Evolutionary conservation across 2,113 vertebrate genomes (phyloP).

Genomic region (Clupea harengus): DNA sequence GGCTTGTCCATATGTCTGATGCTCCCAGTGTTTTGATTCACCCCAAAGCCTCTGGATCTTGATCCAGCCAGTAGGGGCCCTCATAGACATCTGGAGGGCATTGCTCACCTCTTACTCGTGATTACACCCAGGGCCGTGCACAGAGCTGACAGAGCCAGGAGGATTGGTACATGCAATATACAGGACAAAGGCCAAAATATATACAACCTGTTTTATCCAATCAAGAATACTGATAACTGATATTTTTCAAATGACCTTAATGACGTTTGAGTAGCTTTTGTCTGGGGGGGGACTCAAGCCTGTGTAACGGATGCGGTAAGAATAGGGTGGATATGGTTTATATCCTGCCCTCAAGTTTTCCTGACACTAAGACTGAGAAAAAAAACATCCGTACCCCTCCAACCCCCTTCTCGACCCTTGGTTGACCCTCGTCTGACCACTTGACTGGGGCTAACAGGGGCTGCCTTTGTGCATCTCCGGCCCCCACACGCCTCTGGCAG

Average conservation of each 20-base stretch:
- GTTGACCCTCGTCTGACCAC: constrained; percentile 45
- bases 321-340: background rate
- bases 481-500: constrained; percentile 44
- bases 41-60: background rate
- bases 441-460: constrained; percentile 51
- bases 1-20: constrained; percentile 48
- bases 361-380: background rate
- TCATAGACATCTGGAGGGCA: constrained; percentile 20
- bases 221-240: background rate
- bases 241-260: background rate
- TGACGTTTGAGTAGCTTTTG: background rate
- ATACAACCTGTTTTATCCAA: background rate
- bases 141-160: background rate
- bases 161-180: background rate
- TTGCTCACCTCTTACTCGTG: constrained; percentile 49
- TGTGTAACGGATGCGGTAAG: background rate
- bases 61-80: background rate
- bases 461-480: constrained; percentile 56
- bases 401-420: constrained; percentile 42
- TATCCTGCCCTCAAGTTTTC: background rate
- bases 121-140: constrained; percentile 29
- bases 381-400: background rate
- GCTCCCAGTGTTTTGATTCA: background rate
- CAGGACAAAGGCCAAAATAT: background rate
- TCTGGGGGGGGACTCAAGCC: background rate